phyloP scores from a whole-genome alignment of 1,140 invertebrate species.

The Temnothorax nylanderi region DNA sequence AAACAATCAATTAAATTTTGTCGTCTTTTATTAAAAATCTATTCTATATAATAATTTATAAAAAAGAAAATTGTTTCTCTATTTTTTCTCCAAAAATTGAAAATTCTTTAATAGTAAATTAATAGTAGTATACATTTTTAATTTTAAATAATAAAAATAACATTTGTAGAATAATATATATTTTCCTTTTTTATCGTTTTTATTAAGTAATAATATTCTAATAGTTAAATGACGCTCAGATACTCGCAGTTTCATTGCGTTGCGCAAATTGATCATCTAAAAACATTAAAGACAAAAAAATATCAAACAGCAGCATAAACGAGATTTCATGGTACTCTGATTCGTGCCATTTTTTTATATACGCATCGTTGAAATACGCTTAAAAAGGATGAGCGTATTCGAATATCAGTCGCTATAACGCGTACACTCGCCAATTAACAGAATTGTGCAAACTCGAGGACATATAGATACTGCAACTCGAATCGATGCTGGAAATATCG shows the following conservation, averaged over 20 bases:
- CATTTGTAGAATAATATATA: not conserved
- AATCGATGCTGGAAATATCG: slow-evolving; percentile 21
- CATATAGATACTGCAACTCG: not conserved
- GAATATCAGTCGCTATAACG: not conserved
- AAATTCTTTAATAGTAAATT: not conserved
- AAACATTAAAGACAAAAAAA: slow-evolving; percentile 40
- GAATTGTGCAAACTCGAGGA: slow-evolving; percentile 1
- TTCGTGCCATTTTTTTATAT: slow-evolving; percentile 29
- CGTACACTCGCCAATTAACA: slow-evolving; percentile 35
- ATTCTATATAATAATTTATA: not conserved
- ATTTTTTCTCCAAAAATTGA: not conserved
- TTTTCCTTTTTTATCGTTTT: not conserved
- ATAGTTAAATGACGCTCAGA: slow-evolving; percentile 15
- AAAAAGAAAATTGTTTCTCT: not conserved
- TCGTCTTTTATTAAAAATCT: not conserved
- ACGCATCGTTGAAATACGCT: slow-evolving; percentile 11
- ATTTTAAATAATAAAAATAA: not conserved
- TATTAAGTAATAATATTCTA: not conserved
- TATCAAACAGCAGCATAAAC: slow-evolving; percentile 30
- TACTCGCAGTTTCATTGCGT: not conserved
- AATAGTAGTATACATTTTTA: slow-evolving; percentile 9
- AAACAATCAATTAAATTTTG: not conserved
- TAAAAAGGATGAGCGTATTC: slow-evolving; percentile 20
- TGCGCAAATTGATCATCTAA: not conserved
- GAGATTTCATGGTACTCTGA: slow-evolving; percentile 26